Base-by-base conservation (phyloP, 2,797 vertebrate genomes). In the Pseudocheirus occidentalis region DNA sequence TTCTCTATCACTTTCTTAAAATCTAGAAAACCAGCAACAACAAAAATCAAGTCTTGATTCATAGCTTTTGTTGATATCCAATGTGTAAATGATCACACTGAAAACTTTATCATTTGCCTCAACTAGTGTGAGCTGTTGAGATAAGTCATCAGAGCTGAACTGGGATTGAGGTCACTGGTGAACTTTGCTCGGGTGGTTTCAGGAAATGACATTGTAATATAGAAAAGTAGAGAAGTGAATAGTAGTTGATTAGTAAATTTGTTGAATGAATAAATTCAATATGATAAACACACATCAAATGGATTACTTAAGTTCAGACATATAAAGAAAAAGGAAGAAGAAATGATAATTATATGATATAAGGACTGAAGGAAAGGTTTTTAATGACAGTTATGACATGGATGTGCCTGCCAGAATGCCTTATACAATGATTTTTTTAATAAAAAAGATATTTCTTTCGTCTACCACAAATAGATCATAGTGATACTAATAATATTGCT, bases 321-420 rank as follows among this genome's bases (percentile, higher is more conserved):
- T 55, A 14, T 92, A 94, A 95, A 81, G 10, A 92, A 91, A 96
- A 31, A 7, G 81, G 34, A 92, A 92, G 58, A n/a, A 27, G 57
- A 5, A 29, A 4, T 52, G 0, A 5, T 18, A 3, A 11, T 40
- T n/a, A 57, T 54, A 93, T 3, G 16, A 0, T 58, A 29, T 27
- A 66, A 4, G 55, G 21, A 92, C 0, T 62, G 46, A 90, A 95
- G 91, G 73, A 13, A 31, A 91, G 31, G 29, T 55, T 89, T 62
- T 81, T 55, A 59, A 81, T 12, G 28, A 62, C 18, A 90, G 7
- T 0, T 40, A 2, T 16, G 29, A 93, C 59, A 50, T 46, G 56
- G 55, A 55, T n/a, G 5, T 73, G 14, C n/a, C 93, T 16, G 13
- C 81, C 46, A 93, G 31, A 97, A 53, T 73, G 1, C 0, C 81